Evolutionary conservation across 2,888 invertebrate genomes (phyloP), one percentile per base, ranked within the genome.

Genomic region (Xylota segnis): DNA sequence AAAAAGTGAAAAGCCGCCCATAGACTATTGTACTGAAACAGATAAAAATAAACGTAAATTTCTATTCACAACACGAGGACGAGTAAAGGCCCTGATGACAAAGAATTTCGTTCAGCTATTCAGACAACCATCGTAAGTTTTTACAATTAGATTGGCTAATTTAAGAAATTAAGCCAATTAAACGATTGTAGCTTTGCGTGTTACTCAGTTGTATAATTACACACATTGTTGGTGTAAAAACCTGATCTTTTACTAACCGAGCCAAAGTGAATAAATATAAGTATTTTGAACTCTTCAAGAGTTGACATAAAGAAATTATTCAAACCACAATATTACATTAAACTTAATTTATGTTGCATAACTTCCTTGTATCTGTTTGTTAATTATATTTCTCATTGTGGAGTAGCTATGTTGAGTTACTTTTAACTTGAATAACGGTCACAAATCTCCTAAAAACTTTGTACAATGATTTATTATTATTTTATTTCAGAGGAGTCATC

Each of bases 51-150:
- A 89, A 63, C 91, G 90, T 10, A 90, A 88, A 79, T 86, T 90
- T 9, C 88, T 90, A 45, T 92, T 92, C 32, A 92, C 92, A 50
- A 91, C 92, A 43, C 91, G 90, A 91, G 90, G 94, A 91, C 91
- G 92, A 87, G 92, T 93, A 88, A 94, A 94, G 89, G 96, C 96
- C 0, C 93, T 96, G 29, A 94, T 96, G 90, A 94, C 94, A 23
- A 96, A 96, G 90, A 95, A 96, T 89, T 92, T 95, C 88, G 93
- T 95, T 63, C 95, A 96, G 90, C 94, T 96, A 88, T 92, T 94
- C 16, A 93, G 96, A 87, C 95, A 96, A 92, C 95, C 95, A 47
- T 95, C 95, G 96, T 96, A 92, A 93, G 93, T 81, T 63, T 12
- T 50, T 10, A 37, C 10, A 43, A 29, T 10, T 5, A 45, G n/a